phyloP scores from a whole-genome alignment of 2,797 vertebrate species.

The Crypturellus tataupa region DNA sequence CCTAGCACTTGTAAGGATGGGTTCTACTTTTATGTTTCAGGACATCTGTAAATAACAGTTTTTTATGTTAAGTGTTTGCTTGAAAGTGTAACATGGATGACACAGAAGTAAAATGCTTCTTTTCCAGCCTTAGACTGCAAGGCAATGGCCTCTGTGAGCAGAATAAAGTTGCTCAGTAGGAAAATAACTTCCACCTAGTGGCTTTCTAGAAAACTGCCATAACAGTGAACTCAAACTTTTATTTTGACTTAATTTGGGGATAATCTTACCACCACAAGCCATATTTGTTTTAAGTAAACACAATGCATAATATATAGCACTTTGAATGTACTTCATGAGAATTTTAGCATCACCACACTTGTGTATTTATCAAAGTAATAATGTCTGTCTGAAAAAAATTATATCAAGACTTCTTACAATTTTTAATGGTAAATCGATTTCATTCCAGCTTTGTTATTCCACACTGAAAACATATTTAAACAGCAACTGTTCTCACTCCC shows the following conservation, averaged over 20 bases:
- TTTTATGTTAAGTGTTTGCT: not conserved
- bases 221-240: not conserved
- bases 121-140: not conserved
- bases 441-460: slow-evolving; percentile 39
- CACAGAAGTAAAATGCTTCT: not conserved
- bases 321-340: not conserved
- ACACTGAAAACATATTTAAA: slow-evolving; percentile 42
- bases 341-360: not conserved
- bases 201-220: slow-evolving; percentile 54
- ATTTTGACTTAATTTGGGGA: not conserved
- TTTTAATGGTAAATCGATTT: slow-evolving; percentile 1
- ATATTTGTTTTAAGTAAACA: not conserved
- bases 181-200: slow-evolving; percentile 76
- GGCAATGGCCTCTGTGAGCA: not conserved
- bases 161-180: slow-evolving; percentile 15
- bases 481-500: slow-evolving; percentile 24
- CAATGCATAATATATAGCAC: not conserved
- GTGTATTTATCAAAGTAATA: not conserved
- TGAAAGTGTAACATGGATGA: not conserved
- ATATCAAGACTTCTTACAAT: slow-evolving; percentile 19
- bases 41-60: not conserved
- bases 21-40: not conserved
- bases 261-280: not conserved
- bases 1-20: not conserved
- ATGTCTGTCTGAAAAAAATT: slow-evolving; percentile 17